These are phyloP conservation scores for Limenitis arthemis DNA, from an alignment of 2,888 invertebrate species.

Conservation along the genomic window DNA sequence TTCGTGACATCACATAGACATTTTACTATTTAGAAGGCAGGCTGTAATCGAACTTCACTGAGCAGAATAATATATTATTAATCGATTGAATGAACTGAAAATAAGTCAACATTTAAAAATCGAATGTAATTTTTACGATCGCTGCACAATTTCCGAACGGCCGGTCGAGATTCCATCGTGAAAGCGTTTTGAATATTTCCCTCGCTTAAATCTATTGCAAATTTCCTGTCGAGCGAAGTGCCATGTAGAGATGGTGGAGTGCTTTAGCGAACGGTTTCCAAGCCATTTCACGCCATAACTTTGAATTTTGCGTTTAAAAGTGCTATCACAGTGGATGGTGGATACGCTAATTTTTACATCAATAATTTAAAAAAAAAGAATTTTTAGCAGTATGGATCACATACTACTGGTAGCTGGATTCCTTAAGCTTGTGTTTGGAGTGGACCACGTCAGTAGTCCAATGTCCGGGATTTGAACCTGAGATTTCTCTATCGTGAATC, in stretches of 20 bases:
- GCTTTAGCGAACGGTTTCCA: conserved; percentile 32
- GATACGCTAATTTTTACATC: no score
- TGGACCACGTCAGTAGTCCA: no score
- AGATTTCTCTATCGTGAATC: no score
- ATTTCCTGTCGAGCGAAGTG: conserved; percentile 30
- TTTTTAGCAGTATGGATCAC: no score
- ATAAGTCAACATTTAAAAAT: conserved; percentile 6
- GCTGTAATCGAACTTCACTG: background rate
- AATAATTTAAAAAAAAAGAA: no score
- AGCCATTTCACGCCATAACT: conserved; percentile 37
- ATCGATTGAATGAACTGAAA: background rate
- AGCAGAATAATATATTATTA: background rate
- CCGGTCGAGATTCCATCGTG: conserved; percentile 28
- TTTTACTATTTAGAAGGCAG: no score
- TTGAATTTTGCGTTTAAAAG: conserved; percentile 31
- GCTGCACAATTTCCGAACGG: conserved; percentile 19
- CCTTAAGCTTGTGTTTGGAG: no score
- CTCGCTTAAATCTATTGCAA: conserved; percentile 31
- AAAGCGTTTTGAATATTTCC: conserved; percentile 30
- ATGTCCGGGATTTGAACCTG: no score
- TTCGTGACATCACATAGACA: no score
- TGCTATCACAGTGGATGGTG: conserved; percentile 5
- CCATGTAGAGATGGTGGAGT: conserved; percentile 31
- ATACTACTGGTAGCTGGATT: no score
- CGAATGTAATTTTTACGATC: conserved; percentile 15